Conservation (phyloP, 1,140 invertebrate species). For the Hetaerina americana region DNA sequence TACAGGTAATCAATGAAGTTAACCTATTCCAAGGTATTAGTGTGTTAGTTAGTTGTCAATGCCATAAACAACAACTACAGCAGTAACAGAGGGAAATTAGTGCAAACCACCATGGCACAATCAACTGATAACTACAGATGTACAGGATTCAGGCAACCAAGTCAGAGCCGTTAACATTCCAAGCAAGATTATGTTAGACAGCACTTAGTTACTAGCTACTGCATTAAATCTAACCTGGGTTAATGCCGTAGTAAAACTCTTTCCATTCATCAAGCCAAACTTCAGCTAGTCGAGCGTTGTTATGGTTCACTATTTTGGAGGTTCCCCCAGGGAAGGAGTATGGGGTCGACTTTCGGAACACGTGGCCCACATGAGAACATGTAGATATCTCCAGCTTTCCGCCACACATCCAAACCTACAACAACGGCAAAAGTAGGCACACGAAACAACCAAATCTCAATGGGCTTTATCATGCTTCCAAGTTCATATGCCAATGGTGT, state of each 20-base stretch:
- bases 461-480: too few species aligned
- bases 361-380: slow-evolving; percentile 88
- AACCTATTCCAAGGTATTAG: too few species aligned
- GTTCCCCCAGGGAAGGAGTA: slow-evolving; percentile 98
- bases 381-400: slow-evolving; percentile 80
- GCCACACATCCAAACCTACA: slow-evolving; percentile 94
- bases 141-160: neutral
- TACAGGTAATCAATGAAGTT: too few species aligned
- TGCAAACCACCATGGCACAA: too few species aligned
- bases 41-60: too few species aligned
- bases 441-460: neutral
- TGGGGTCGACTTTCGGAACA: slow-evolving; percentile 97
- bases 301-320: slow-evolving; percentile 94
- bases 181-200: slow-evolving; percentile 12
- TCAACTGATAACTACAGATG: neutral
- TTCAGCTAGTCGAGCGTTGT: slow-evolving; percentile 89
- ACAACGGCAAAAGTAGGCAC: neutral
- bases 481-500: too few species aligned
- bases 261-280: slow-evolving; percentile 98
- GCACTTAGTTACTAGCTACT: neutral
- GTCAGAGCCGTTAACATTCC: neutral
- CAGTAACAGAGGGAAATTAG: too few species aligned
- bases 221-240: slow-evolving; percentile 56
- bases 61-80: too few species aligned
- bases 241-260: slow-evolving; percentile 96